A percentile compares a stretch with the other conserved stretches of the same genome.
Evolutionary conservation across 2,888 invertebrate species (phyloP).

Genomic region (Octonoba sinensis): DNA sequence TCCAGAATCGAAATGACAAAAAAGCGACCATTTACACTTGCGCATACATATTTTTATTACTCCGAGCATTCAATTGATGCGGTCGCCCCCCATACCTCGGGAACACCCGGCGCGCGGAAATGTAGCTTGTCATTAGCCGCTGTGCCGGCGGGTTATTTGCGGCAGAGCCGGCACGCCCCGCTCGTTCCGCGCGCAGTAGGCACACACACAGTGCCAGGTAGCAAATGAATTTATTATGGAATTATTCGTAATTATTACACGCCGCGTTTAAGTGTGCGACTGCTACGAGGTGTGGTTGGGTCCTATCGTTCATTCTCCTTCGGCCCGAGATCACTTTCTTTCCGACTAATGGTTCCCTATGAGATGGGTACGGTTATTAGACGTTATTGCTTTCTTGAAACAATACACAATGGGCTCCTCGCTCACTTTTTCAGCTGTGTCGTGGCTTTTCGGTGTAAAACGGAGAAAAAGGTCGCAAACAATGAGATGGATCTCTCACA

Average conservation of each 20-base stretch:
- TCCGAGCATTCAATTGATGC: conserved; percentile 8
- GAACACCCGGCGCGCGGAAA: conserved; percentile 58
- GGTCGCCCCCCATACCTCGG: conserved; percentile 4
- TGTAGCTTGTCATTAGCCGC: conserved; percentile 54
- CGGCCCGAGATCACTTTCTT: not conserved
- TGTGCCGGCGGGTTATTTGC: conserved; percentile 54
- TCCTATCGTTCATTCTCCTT: conserved; percentile 1
- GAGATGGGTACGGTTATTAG: conserved; percentile 42
- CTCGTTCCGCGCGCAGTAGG: conserved; percentile 22
- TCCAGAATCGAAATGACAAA: conserved; percentile 45
- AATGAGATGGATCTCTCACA: no score
- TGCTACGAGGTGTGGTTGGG: conserved; percentile 31
- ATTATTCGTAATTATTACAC: conserved; percentile 62
- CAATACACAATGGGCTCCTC: conserved; percentile 14
- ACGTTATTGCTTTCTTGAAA: conserved; percentile 4
- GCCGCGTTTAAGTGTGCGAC: conserved; percentile 40
- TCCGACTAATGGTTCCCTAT: conserved; percentile 40
- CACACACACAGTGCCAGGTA: conserved; percentile 40
- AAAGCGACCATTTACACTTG: conserved; percentile 28
- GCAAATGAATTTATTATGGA: conserved; percentile 64
- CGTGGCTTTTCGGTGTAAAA: not conserved
- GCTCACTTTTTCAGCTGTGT: not conserved
- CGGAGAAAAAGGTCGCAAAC: no score
- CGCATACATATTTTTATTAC: conserved; percentile 55
- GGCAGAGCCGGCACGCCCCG: conserved; percentile 43